phyloP scores from a whole-genome alignment of 2,888 invertebrate species.

The Epiblema foenella region DNA sequence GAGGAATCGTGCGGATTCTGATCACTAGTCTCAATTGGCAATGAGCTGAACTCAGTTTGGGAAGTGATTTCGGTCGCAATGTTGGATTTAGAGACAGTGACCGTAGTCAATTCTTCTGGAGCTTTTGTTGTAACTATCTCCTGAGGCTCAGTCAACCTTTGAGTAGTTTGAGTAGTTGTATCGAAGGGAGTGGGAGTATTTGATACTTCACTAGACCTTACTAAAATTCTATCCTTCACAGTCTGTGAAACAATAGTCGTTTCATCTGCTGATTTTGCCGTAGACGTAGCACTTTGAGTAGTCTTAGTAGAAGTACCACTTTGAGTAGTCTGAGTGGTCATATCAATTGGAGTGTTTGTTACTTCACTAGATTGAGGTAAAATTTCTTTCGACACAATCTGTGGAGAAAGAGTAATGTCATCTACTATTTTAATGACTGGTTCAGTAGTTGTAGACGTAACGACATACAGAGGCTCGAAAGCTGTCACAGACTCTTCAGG shows the following conservation, averaged over 20 bases:
- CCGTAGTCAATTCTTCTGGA: slow-evolving; percentile 60
- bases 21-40: slow-evolving; percentile 77
- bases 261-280: slow-evolving; percentile 49
- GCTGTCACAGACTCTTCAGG: slow-evolving; percentile 50
- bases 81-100: slow-evolving; percentile 63
- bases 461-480: slow-evolving; percentile 41
- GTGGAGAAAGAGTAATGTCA: slow-evolving; percentile 42
- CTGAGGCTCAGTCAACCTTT: slow-evolving; percentile 3
- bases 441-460: slow-evolving; percentile 44
- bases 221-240: slow-evolving; percentile 39
- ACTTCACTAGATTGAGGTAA: slow-evolving; percentile 42
- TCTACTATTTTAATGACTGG: slow-evolving; percentile 48
- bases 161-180: slow-evolving; percentile 38
- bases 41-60: slow-evolving; percentile 74
- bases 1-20: slow-evolving; percentile 73
- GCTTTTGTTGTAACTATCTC: slow-evolving; percentile 48
- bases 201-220: slow-evolving; percentile 43
- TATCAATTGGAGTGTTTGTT: slow-evolving; percentile 44
- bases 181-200: slow-evolving; percentile 45
- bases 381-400: slow-evolving; percentile 38
- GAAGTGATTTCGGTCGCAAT: slow-evolving; percentile 71
- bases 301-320: slow-evolving; percentile 6
- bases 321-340: slow-evolving; percentile 44
- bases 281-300: slow-evolving; percentile 22
- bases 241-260: slow-evolving; percentile 38